Conservation (phyloP, 2,888 invertebrate species). For the Caenorhabditis uteleia region DNA sequence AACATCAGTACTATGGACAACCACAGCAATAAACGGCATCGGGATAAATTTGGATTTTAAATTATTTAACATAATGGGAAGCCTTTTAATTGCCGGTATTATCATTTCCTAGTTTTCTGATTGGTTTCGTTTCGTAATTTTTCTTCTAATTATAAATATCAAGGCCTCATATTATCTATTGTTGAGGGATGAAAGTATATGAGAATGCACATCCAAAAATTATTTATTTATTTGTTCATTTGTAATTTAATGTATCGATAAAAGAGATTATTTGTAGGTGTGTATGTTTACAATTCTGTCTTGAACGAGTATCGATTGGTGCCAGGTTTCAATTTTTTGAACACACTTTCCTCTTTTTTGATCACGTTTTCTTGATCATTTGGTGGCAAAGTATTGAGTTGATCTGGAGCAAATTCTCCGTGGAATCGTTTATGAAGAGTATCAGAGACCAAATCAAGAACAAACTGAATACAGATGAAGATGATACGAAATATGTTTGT, state of each 20-base stretch:
- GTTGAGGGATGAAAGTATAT: too few species aligned
- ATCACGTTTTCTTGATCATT: neutral
- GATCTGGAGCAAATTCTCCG: neutral
- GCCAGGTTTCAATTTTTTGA: constrained; percentile 29
- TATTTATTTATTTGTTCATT: neutral
- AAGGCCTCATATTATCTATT: too few species aligned
- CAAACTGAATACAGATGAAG: constrained; percentile 29
- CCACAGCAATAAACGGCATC: too few species aligned
- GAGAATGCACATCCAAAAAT: too few species aligned
- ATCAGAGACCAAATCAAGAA: constrained; percentile 15
- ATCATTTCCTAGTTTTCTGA: too few species aligned
- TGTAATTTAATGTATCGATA: neutral
- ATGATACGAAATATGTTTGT: neutral
- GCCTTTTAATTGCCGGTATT: too few species aligned
- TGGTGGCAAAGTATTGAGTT: neutral
- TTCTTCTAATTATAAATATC: too few species aligned
- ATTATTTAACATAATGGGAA: too few species aligned
- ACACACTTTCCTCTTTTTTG: constrained; percentile 20
- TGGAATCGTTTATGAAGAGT: constrained; percentile 16
- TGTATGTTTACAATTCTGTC: constrained; percentile 12
- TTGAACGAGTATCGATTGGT: constrained; percentile 31
- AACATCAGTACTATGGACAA: too few species aligned
- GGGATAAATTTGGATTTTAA: too few species aligned
- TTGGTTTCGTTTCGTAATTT: too few species aligned
- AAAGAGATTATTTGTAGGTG: too few species aligned